phyloP scores from a whole-genome alignment of 2,888 invertebrate species.

The Acanthococcus lagerstroemiae region DNA sequence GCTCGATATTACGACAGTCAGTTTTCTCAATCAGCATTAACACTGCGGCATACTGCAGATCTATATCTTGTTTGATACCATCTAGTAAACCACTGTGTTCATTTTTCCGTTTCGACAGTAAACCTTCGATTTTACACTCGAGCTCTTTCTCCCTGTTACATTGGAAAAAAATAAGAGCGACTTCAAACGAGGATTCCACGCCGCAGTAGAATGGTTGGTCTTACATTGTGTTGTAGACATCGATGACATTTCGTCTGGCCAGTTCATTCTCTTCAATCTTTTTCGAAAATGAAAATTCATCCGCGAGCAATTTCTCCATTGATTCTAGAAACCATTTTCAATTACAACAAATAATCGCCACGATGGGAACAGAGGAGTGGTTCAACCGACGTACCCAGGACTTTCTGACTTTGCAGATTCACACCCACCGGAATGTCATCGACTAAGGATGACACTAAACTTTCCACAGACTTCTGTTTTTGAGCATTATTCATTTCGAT shows the following conservation, averaged over 20 bases:
- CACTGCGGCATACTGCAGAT: constrained; percentile 21
- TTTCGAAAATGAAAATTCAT: constrained; percentile 2
- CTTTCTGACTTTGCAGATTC: constrained; percentile 1
- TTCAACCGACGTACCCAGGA: constrained; percentile 1
- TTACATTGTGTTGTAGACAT: constrained; percentile 1
- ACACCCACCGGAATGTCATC: background rate
- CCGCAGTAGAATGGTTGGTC: no score
- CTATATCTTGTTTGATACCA: constrained; percentile 4
- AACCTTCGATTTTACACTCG: constrained; percentile 1
- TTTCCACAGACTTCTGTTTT: background rate
- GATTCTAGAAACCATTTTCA: constrained; percentile 20
- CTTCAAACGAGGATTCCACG: background rate
- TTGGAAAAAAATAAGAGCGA: background rate
- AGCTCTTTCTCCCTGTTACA: constrained; percentile 3
- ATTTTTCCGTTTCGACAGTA: background rate
- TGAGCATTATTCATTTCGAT: constrained; percentile 5
- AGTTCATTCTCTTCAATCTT: constrained; percentile 5
- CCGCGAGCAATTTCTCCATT: constrained; percentile 18
- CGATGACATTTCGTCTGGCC: background rate
- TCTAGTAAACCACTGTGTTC: constrained; percentile 3
- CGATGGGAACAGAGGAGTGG: no score
- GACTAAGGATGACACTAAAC: background rate
- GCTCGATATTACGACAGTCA: constrained; percentile 16
- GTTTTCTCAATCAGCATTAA: constrained; percentile 38
- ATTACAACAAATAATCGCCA: no score